Percentiles rank a stretch among this genome's conserved stretches.
Evolutionary conservation across 1,140 invertebrate species (phyloP).

Genomic region (Monochamus saltuarius): DNA sequence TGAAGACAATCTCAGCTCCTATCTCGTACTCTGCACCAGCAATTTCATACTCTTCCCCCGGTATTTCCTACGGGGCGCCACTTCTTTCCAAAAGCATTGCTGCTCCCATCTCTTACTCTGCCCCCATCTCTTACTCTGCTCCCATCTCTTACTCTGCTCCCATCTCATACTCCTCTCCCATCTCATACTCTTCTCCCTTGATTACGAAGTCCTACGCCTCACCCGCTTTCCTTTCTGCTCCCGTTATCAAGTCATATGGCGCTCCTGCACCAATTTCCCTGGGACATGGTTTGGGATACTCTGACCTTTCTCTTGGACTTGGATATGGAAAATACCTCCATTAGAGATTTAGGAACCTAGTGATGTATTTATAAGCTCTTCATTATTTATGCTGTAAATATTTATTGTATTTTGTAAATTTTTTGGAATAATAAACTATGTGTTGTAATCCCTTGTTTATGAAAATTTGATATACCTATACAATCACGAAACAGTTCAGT

Average conservation of each 20-base stretch:
- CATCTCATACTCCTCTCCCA: conserved; percentile 12
- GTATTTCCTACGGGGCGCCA: conserved; percentile 15
- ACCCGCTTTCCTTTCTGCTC: conserved; percentile 18
- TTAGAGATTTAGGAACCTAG: conserved; percentile 2
- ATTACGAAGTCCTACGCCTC: conserved; percentile 26
- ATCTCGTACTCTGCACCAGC: not conserved
- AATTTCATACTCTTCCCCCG: not conserved
- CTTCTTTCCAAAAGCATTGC: conserved; percentile 12
- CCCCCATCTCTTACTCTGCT: conserved; percentile 10
- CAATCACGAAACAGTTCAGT: too few relatives aligned
- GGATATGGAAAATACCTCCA: conserved; percentile 15
- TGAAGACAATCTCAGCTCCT: not conserved
- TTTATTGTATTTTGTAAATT: conserved; percentile 9
- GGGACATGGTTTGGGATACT: conserved; percentile 12
- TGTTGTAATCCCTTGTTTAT: conserved; percentile 9
- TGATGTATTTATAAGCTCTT: conserved; percentile 9
- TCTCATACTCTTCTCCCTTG: conserved; percentile 24
- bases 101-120: conserved; percentile 7
- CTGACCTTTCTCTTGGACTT: not conserved
- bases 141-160: conserved; percentile 21
- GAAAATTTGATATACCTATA: too few relatives aligned
- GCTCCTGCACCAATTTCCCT: conserved; percentile 18
- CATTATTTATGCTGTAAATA: not conserved
- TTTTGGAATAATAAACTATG: conserved; percentile 15
- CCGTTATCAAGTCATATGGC: conserved; percentile 25